Conservation (phyloP, 2,113 vertebrate genomes). For the Carassius carassius region DNA sequence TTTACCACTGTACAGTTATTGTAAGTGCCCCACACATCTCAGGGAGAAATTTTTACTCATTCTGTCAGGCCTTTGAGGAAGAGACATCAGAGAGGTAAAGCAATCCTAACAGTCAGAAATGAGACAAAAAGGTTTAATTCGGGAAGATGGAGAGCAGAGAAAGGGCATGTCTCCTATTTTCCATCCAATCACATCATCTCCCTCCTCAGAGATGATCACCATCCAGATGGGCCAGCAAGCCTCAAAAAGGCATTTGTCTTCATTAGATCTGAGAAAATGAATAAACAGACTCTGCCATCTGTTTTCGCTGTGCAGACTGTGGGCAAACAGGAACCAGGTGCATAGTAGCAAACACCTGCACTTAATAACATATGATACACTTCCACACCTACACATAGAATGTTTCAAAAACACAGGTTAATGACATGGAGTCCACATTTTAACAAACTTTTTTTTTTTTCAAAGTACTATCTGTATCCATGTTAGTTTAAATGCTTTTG, state of each 20-base stretch:
- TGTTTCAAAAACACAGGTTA: neutral
- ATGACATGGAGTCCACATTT: neutral
- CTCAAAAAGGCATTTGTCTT: constrained; percentile 60
- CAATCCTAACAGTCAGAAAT: neutral
- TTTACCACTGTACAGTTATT: constrained; percentile 9
- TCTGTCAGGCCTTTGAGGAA: neutral
- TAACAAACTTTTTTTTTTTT: neutral
- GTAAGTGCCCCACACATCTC: neutral
- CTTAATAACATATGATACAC: neutral
- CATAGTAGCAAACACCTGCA: neutral
- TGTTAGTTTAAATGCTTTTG: neutral
- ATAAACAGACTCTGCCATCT: constrained; percentile 39
- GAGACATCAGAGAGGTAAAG: neutral
- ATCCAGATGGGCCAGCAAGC: constrained; percentile 53
- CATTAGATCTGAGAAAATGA: constrained; percentile 59
- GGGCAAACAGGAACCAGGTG: constrained; percentile 19
- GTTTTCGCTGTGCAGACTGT: neutral
- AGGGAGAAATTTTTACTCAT: neutral
- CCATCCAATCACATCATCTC: constrained; percentile 29
- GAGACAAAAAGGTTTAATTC: neutral
- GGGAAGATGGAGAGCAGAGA: neutral
- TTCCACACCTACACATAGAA: neutral
- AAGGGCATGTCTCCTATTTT: neutral
- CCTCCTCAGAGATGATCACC: constrained; percentile 35
- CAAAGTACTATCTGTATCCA: neutral